These are phyloP conservation scores for Athrips mouffetella DNA, from an alignment of 2,888 invertebrate species.

Conservation along the genomic window DNA sequence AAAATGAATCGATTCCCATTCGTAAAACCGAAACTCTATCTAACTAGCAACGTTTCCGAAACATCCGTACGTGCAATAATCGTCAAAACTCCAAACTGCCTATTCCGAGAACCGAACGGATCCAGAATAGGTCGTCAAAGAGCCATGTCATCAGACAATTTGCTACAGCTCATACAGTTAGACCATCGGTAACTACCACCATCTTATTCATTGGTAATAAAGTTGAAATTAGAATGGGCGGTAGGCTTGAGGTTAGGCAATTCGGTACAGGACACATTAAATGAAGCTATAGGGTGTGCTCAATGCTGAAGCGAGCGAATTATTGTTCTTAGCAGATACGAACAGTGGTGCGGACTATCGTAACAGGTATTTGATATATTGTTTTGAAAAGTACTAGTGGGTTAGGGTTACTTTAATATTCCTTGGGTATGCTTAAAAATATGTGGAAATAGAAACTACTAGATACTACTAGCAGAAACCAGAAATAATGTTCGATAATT, in stretches of 20 bases:
- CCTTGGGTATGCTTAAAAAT: no score
- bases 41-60: neutral
- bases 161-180: no score
- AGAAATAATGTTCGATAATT: no score
- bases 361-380: no score
- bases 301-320: neutral
- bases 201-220: neutral
- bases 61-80: neutral
- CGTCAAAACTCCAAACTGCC: slow-evolving; percentile 5
- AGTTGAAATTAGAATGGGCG: neutral
- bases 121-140: slow-evolving; percentile 30
- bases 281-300: neutral
- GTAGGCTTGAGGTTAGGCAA: neutral
- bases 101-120: neutral
- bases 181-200: neutral
- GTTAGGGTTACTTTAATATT: no score
- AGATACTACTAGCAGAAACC: no score
- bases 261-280: neutral
- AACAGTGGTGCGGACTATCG: no score
- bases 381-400: no score
- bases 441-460: no score
- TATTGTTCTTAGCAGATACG: no score
- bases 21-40: slow-evolving; percentile 3
- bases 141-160: slow-evolving; percentile 29
- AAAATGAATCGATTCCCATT: slow-evolving; percentile 1